Evolutionary conservation across 1,140 invertebrate species (phyloP).

Genomic region (Stegodyphus dumicola): DNA sequence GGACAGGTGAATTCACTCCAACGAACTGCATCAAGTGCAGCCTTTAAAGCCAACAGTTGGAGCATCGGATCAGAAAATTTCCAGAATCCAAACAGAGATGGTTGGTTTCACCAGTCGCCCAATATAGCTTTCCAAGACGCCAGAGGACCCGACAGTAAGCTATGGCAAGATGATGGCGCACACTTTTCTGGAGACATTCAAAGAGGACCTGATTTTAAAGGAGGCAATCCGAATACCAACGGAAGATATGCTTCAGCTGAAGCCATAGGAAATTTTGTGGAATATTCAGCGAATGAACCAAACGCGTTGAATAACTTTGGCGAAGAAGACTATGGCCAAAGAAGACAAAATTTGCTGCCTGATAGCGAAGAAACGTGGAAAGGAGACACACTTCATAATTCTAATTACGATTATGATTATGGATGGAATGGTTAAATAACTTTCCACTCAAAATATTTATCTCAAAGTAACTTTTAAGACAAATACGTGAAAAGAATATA

Average conservation of each 20-base stretch:
- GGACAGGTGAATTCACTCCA: not conserved
- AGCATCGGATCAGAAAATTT: constrained; percentile 27
- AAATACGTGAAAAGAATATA: too few relatives aligned
- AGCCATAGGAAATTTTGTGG: too few relatives aligned
- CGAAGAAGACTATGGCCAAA: too few relatives aligned
- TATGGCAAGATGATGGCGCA: not conserved
- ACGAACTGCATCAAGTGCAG: not conserved
- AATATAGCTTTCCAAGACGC: not conserved
- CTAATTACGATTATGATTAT: too few relatives aligned
- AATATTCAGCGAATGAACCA: too few relatives aligned
- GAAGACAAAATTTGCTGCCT: too few relatives aligned
- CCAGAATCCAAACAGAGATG: not conserved
- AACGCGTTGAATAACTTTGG: too few relatives aligned
- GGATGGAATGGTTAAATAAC: too few relatives aligned
- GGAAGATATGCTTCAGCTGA: not conserved
- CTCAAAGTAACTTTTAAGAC: too few relatives aligned
- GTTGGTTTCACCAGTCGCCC: not conserved
- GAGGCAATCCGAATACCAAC: not conserved
- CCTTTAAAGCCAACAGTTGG: constrained; percentile 17
- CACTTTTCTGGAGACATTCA: not conserved
- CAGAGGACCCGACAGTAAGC: not conserved
- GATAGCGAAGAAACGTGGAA: too few relatives aligned
- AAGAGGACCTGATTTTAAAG: constrained; percentile 1
- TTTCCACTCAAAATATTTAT: too few relatives aligned
- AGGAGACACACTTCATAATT: too few relatives aligned